Percentiles rank a stretch among this genome's conserved stretches.
These are phyloP conservation scores for Ormyrus labotus DNA, from an alignment of 2,888 invertebrate genomes.

Conservation along the genomic window DNA sequence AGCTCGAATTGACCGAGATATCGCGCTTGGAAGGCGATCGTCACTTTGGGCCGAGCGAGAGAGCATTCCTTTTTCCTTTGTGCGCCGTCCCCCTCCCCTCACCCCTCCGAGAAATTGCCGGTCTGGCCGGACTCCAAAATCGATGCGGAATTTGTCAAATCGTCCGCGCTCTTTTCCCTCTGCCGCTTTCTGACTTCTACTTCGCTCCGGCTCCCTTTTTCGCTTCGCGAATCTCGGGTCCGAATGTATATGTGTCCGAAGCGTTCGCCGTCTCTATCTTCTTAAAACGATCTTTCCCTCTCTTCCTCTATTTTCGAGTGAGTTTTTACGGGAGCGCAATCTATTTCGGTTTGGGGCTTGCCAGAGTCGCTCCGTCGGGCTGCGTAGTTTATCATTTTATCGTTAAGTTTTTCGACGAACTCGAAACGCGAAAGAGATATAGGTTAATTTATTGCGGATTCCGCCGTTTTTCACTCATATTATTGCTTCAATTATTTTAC, in stretches of 20 bases:
- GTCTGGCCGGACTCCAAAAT: conserved; percentile 65
- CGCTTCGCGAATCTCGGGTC: conserved; percentile 32
- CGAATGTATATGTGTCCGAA: conserved; percentile 10
- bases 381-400: too few species aligned
- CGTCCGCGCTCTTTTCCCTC: conserved; percentile 42
- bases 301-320: background rate
- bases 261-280: background rate
- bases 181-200: conserved; percentile 51
- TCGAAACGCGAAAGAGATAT: background rate
- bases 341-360: too few species aligned
- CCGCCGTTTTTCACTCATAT: too few species aligned
- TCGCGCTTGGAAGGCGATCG: conserved; percentile 41
- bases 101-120: conserved; percentile 61
- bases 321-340: background rate
- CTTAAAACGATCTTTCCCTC: background rate
- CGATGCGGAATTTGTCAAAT: conserved; percentile 68
- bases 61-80: conserved; percentile 32
- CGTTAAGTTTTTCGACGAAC: too few species aligned
- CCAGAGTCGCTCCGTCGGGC: too few species aligned
- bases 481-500: too few species aligned
- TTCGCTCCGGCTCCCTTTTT: conserved; percentile 44
- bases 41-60: conserved; percentile 45
- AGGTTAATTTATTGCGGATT: too few species aligned
- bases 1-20: conserved; percentile 50
- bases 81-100: conserved; percentile 39